Evolutionary conservation across 2,888 invertebrate genomes (phyloP).

Genomic region (Coremacera marginata): DNA sequence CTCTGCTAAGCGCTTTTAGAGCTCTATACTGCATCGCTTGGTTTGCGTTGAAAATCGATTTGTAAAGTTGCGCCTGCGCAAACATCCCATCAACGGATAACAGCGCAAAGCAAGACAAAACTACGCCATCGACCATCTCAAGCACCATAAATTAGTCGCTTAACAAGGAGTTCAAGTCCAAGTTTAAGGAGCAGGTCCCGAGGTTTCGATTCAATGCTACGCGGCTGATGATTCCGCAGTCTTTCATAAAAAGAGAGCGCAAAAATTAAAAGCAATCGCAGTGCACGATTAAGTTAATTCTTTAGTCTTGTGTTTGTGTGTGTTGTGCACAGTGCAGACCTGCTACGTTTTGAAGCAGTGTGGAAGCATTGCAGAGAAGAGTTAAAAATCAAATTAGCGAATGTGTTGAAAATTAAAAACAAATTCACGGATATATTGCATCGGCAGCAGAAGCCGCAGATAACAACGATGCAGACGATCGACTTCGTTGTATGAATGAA

Average conservation of each 20-base stretch:
- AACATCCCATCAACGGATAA: slow-evolving; percentile 62
- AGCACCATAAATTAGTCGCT: slow-evolving; percentile 67
- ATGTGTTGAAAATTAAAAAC: slow-evolving; percentile 71
- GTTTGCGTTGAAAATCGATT: slow-evolving; percentile 67
- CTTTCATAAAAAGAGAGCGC: slow-evolving; percentile 48
- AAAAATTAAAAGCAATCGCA: slow-evolving; percentile 55
- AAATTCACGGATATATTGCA: slow-evolving; percentile 69
- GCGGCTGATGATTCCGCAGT: neutral
- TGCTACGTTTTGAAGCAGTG: slow-evolving; percentile 24
- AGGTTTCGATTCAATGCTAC: slow-evolving; percentile 40
- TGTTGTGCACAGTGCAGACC: slow-evolving; percentile 12
- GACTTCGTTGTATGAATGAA: slow-evolving; percentile 55
- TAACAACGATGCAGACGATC: slow-evolving; percentile 1
- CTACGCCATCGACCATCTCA: slow-evolving; percentile 61
- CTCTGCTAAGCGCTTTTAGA: neutral
- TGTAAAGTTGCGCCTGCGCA: slow-evolving; percentile 68
- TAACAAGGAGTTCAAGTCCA: slow-evolving; percentile 57
- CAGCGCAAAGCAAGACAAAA: slow-evolving; percentile 46
- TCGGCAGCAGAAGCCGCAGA: slow-evolving; percentile 53
- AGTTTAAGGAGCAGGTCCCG: slow-evolving; percentile 46
- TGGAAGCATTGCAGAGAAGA: slow-evolving; percentile 47
- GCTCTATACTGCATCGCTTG: neutral
- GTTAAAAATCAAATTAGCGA: slow-evolving; percentile 70
- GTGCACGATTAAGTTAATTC: slow-evolving; percentile 52
- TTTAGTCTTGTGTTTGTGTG: neutral